Evolutionary conservation across 2,797 vertebrate species (phyloP).

Genomic region (Antrozous pallidus): DNA sequence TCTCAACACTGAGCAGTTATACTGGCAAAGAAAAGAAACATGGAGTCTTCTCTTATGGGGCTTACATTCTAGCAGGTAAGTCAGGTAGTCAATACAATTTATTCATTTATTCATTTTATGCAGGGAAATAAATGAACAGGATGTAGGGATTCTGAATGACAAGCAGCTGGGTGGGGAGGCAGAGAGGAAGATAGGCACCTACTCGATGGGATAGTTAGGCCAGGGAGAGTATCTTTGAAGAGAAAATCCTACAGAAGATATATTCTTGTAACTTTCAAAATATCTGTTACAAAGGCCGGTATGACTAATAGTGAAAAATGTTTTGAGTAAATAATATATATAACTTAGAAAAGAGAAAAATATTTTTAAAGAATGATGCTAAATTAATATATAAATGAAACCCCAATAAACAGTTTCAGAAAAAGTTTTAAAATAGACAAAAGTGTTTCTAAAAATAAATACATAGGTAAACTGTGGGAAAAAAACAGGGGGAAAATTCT

Average conservation of each 20-base stretch:
- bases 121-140: neutral
- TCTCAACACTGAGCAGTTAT: neutral
- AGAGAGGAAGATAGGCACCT: too few species aligned
- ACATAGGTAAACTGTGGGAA: neutral
- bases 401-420: neutral
- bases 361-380: neutral
- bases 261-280: neutral
- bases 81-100: neutral
- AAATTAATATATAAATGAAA: neutral
- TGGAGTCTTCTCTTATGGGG: neutral
- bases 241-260: neutral
- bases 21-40: neutral
- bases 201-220: neutral
- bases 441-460: conserved; percentile 4
- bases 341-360: conserved; percentile 24
- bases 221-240: neutral
- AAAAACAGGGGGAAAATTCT: neutral
- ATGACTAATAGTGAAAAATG: neutral
- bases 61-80: neutral
- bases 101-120: neutral
- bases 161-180: neutral
- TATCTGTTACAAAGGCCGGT: neutral
- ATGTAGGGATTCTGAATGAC: neutral
- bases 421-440: neutral
- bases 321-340: neutral